Base-by-base conservation (phyloP, 2,113 vertebrate genomes). In the Pseudorasbora parva region DNA sequence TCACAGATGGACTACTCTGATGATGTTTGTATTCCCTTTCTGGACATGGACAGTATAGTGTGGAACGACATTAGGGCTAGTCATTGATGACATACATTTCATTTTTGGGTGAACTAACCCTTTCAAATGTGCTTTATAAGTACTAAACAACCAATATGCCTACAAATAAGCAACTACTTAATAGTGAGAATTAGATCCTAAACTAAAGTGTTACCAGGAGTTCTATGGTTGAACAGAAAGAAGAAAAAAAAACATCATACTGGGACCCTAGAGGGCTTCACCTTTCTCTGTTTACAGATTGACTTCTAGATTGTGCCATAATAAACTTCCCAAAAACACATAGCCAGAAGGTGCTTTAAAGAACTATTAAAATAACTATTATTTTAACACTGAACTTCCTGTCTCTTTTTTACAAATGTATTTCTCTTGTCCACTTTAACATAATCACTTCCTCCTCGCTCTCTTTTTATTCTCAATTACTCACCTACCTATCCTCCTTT, bases 401-500 rank as follows among this genome's bases (percentile, higher is more conserved):
- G 4, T 59, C n/a, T 59, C 21, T 45, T 17, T 78, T 47, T 45
- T 25, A 17, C 19, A 30, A 66, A 45, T 66, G 60, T 79, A 7
- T 30, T 49, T 79, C 27, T 66, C 25, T 79, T 21, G 37, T 78
- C 75, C 54, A 78, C 54, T 60, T 78, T 56, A 56, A 21, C 11
- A 41, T 59, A 60, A 72, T 72, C n/a, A 27, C 37, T 78, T 43
- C 57, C n/a, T 25, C 54, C 66, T 43, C n/a, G 21, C 75, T 59
- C 74, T 59, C 75, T 78, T 59, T 78, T 59, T 2, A 10, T 59
- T 64, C 17, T 51, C 72, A 30, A 74, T 72, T 82, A 72, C 21
- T 43, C 59, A 64, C 41, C 78, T 80, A 49, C 43, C 64, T 68
- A n/a, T 56, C 64, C 30, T 81, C 49, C 78, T 21, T 81, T 81